These are phyloP conservation scores for Alauda arvensis DNA, from an alignment of 2,797 vertebrate genomes.

Conservation along the genomic window DNA sequence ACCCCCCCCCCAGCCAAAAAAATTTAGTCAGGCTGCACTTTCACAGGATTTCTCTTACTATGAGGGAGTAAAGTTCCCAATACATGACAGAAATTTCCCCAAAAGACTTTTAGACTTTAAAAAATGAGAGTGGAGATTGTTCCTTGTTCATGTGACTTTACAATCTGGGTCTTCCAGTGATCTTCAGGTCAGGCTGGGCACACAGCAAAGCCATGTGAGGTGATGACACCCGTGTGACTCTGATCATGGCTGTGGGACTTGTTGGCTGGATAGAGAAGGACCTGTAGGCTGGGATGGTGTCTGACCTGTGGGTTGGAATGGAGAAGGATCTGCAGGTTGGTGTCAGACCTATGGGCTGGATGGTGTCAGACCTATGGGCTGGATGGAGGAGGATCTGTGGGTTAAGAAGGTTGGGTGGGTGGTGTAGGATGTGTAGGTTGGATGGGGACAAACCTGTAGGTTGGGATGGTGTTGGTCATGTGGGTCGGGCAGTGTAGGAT, in stretches of 20 bases:
- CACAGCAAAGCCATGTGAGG: not conserved
- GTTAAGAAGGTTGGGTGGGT: too few species aligned
- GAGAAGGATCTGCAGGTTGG: not conserved
- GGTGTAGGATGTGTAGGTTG: too few species aligned
- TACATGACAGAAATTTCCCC: not conserved
- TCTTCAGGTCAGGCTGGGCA: not conserved
- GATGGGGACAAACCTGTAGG: not conserved
- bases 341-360: not conserved
- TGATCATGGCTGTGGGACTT: not conserved
- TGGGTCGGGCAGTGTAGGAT: too few species aligned
- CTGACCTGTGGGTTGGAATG: not conserved
- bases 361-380: not conserved
- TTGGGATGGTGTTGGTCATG: rapidly evolving
- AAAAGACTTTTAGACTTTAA: not conserved
- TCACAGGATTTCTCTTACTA: not conserved
- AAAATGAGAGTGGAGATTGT: not conserved
- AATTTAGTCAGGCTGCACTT: not conserved
- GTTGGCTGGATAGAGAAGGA: not conserved
- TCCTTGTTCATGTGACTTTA: not conserved
- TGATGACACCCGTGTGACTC: not conserved
- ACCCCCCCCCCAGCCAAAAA: rapidly evolving
- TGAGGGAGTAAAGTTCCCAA: not conserved
- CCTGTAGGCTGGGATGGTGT: not conserved
- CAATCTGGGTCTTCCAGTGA: not conserved
- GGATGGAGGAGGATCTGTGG: not conserved